A percentile compares a stretch with the other conserved stretches of the same genome.
Evolutionary conservation across 2,113 vertebrate species (phyloP).

Genomic region (Diadophis punctatus): DNA sequence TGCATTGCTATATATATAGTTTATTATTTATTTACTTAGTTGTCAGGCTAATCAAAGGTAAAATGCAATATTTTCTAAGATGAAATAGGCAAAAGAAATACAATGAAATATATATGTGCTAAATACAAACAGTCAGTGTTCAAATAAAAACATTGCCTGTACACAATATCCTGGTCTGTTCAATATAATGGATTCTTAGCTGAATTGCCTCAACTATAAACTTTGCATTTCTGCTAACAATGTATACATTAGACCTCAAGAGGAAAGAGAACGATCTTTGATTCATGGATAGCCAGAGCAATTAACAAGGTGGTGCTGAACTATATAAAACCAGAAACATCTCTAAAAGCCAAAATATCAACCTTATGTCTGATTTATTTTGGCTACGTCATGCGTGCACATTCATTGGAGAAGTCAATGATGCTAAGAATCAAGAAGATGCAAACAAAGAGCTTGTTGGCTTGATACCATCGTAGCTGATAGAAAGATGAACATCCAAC

Average conservation of each 20-base stretch:
- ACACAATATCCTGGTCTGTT: background rate
- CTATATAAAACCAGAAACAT: no score
- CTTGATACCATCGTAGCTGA: no score
- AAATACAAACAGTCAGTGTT: background rate
- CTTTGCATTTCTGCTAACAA: background rate
- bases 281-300: background rate
- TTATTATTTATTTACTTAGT: background rate
- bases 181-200: background rate
- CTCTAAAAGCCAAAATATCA: no score
- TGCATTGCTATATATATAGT: background rate
- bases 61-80: background rate
- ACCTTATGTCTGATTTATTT: no score
- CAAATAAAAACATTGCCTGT: background rate
- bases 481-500: no score
- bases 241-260: background rate
- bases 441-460: no score
- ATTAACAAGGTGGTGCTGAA: no score
- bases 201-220: background rate
- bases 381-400: no score
- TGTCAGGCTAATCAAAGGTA: background rate
- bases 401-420: no score
- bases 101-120: background rate
- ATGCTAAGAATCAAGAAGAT: no score
- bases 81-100: background rate
- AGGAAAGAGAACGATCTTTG: background rate